Evolutionary conservation across 2,113 vertebrate species (phyloP), one percentile per base, ranked within the genome.

Genomic region (Cephalopholis sonnerati): DNA sequence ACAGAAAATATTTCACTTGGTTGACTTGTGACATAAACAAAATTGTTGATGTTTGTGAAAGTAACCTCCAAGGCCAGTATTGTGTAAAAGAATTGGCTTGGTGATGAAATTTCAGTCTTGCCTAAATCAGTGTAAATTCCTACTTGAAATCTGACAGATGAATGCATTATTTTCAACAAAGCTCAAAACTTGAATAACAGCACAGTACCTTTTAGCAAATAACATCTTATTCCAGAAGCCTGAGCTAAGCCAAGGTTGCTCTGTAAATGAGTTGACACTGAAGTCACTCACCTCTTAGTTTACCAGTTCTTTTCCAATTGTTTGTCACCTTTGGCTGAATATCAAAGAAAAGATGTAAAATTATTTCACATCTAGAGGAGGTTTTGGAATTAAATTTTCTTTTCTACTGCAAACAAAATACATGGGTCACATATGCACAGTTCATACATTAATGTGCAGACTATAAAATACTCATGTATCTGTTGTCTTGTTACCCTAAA

Each of bases 281-380:
- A 74, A 32, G 20, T 66, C 12, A 57, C 66, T 66, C 8, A 57
- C 50, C 55, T 70, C 50, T 39, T n/a, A 11, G 27, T 67, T 18
- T 25, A 22, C 18, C 5, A 11, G 7, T 58, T 55, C 1, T 51
- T 41, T 66, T 77, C n/a, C 13, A 66, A 11, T 7, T 13, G 24
- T 9, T 29, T 68, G 16, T 51, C 46, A 66, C 27, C 27, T 36
- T 20, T 53, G 50, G 50, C 18, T n/a, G 27, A 29, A 11, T 67
- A 24, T 22, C 58, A 46, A n/a, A 44, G 16, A 25, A 32, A 24
- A 29, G 16, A 20, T 27, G 61, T 41, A n/a, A 7, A 66, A 22
- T 55, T 0, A 46, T 22, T 32, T 53, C 64, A 29, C 24, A 50
- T 1, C 0, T 10, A 25, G 15, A 67, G 25, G 17, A 67, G 7